These are phyloP conservation scores for Capitulum mitella DNA, from an alignment of 2,888 invertebrate genomes.

Conservation along the genomic window DNA sequence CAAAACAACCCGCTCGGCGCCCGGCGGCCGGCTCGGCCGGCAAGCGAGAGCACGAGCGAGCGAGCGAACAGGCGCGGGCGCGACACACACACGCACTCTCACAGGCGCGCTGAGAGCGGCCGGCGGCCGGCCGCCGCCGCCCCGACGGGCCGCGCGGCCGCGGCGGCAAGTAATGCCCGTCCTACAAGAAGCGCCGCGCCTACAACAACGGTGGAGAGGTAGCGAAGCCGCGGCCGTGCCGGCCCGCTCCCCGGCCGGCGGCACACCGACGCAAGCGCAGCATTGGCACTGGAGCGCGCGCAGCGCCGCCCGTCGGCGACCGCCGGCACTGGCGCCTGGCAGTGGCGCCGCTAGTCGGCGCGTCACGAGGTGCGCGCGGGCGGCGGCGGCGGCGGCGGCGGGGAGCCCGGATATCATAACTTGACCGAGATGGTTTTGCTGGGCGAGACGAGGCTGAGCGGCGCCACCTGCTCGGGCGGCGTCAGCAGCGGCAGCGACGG, in stretches of 20 bases:
- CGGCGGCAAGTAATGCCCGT: neutral
- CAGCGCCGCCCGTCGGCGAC: neutral
- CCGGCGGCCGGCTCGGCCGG: neutral
- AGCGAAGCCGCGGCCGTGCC: neutral
- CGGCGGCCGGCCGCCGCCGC: too few relatives aligned
- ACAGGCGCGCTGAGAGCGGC: neutral
- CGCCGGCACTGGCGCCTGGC: neutral
- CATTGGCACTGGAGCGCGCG: neutral
- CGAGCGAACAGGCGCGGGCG: too few relatives aligned
- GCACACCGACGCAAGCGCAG: slow-evolving; percentile 4
- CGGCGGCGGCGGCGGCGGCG: neutral
- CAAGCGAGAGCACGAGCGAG: neutral
- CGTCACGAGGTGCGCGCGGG: neutral
- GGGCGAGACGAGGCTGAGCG: slow-evolving; percentile 30
- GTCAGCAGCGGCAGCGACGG: slow-evolving; percentile 22
- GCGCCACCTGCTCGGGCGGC: slow-evolving; percentile 27
- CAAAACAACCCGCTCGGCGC: neutral
- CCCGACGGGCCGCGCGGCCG: too few relatives aligned
- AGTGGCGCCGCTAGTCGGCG: neutral
- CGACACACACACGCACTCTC: neutral
- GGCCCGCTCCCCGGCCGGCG: neutral
- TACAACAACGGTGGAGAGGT: neutral
- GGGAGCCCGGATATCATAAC: slow-evolving; percentile 6
- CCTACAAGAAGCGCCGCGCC: neutral
- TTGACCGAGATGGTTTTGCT: slow-evolving; percentile 31